A percentile compares a stretch with the other conserved stretches of the same genome.
phyloP scores from a whole-genome alignment of 2,797 vertebrate genomes.

The Liparis tanakae region DNA sequence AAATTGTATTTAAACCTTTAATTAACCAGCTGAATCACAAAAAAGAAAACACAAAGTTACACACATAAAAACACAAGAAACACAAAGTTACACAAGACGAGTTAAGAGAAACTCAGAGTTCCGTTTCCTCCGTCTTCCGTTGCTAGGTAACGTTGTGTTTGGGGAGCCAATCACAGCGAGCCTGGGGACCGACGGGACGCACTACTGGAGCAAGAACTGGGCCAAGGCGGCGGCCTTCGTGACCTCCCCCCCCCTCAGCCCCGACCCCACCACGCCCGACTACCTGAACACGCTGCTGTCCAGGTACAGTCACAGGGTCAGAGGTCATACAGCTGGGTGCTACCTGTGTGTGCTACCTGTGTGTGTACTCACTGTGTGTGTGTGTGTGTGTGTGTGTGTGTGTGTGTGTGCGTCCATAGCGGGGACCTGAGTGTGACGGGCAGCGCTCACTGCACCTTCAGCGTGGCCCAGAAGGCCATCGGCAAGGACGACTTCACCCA shows the following conservation, averaged over 20 bases:
- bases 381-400: too few species aligned
- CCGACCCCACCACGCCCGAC: constrained; percentile 97
- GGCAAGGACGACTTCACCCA: constrained; percentile 98
- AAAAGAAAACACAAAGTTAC: too few species aligned
- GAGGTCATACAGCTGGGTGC: too few species aligned
- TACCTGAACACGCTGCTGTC: constrained; percentile 96
- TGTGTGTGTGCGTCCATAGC: too few species aligned
- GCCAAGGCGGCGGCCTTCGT: constrained; percentile 97
- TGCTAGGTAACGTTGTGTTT: constrained; percentile 94
- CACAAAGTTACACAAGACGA: too few species aligned
- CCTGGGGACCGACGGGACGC: constrained; percentile 95
- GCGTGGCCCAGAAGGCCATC: constrained; percentile 96
- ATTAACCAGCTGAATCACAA: too few species aligned
- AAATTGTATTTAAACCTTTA: too few species aligned
- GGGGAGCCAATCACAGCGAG: constrained; percentile 97
- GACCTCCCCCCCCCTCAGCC: constrained; percentile 95
- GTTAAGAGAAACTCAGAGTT: too few species aligned
- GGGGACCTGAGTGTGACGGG: constrained; percentile 95
- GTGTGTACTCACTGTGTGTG: constrained; percentile 7
- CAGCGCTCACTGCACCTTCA: constrained; percentile 97
- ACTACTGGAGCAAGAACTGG: constrained; percentile 99
- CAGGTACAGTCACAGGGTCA: constrained; percentile 85
- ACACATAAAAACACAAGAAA: too few species aligned
- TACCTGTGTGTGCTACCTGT: background rate
- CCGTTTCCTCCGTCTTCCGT: too few species aligned